Conservation (phyloP, 2,797 vertebrate genomes). For the Benthosema pterotum region DNA sequence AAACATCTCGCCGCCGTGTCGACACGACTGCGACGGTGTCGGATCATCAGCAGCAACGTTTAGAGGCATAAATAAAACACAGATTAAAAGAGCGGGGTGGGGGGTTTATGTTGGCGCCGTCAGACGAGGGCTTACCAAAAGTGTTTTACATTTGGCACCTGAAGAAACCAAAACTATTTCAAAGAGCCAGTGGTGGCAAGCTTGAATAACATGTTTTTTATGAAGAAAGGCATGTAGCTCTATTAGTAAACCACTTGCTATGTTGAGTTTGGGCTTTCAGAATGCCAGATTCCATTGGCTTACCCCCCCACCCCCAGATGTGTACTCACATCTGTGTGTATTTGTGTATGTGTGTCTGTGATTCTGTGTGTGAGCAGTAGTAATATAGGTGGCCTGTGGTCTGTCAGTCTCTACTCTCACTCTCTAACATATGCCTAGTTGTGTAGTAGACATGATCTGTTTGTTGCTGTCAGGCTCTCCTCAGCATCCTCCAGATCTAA, state of each 20-base stretch:
- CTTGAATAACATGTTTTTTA: constrained; percentile 71
- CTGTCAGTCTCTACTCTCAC: too few relatives aligned
- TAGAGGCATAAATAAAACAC: constrained; percentile 24
- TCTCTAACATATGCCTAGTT: constrained; percentile 11
- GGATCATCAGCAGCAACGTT: neutral
- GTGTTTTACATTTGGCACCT: constrained; percentile 60
- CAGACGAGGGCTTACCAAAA: constrained; percentile 53
- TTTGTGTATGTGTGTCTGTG: constrained; percentile 12
- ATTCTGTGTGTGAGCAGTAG: neutral
- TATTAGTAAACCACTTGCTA: constrained; percentile 71
- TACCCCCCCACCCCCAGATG: constrained; percentile 43
- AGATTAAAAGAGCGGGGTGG: constrained; percentile 33
- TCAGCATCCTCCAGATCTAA: constrained; percentile 29
- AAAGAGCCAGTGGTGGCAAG: constrained; percentile 59
- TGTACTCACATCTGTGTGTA: neutral
- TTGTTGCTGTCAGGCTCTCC: constrained; percentile 31
- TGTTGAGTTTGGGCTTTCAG: constrained; percentile 64
- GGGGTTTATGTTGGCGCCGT: constrained; percentile 55
- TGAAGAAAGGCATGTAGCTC: constrained; percentile 65
- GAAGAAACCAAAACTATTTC: constrained; percentile 65
- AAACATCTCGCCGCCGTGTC: neutral
- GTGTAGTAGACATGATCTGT: too few relatives aligned
- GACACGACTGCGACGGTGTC: neutral
- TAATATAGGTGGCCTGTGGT: constrained; percentile 12
- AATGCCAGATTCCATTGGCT: constrained; percentile 63